Percentiles rank a stretch among this genome's conserved stretches.
Evolutionary conservation across 2,888 invertebrate genomes (phyloP).

Genomic region (Allophyes oxyacanthae): DNA sequence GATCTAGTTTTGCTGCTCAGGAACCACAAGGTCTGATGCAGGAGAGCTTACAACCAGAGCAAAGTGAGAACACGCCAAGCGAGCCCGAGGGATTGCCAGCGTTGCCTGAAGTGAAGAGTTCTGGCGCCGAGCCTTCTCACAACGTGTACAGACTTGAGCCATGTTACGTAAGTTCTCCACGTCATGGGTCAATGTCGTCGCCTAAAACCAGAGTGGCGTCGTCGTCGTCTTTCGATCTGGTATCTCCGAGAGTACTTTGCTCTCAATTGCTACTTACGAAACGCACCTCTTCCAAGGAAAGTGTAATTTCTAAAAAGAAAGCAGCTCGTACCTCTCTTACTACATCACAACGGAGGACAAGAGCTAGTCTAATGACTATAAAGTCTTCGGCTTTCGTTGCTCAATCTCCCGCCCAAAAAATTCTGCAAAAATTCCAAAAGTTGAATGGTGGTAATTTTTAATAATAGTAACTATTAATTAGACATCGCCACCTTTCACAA

Average conservation of each 20-base stretch:
- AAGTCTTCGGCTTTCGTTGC: constrained; percentile 66
- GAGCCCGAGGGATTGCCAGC: constrained; percentile 70
- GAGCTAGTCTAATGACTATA: constrained; percentile 61
- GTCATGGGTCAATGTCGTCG: constrained; percentile 70
- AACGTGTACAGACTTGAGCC: constrained; percentile 72
- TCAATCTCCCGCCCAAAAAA: constrained; percentile 71
- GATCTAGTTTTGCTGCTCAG: constrained; percentile 70
- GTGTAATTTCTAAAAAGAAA: constrained; percentile 50
- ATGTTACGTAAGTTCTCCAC: constrained; percentile 74
- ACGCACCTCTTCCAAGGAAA: constrained; percentile 60
- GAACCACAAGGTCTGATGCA: constrained; percentile 74
- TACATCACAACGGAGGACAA: constrained; percentile 31
- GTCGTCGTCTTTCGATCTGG: constrained; percentile 66
- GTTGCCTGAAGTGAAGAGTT: constrained; percentile 67
- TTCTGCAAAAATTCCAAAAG: constrained; percentile 75
- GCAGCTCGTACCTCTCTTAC: constrained; percentile 8
- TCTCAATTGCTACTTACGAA: constrained; percentile 70
- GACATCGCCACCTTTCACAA: no score
- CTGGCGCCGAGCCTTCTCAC: constrained; percentile 54
- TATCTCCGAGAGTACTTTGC: constrained; percentile 72
- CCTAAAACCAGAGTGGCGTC: constrained; percentile 64
- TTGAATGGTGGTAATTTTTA: constrained; percentile 66
- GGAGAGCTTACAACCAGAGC: constrained; percentile 41
- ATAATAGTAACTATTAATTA: no score
- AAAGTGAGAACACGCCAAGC: constrained; percentile 54